These are phyloP conservation scores for Natator depressus DNA, from an alignment of 2,113 vertebrate species.

Conservation along the genomic window DNA sequence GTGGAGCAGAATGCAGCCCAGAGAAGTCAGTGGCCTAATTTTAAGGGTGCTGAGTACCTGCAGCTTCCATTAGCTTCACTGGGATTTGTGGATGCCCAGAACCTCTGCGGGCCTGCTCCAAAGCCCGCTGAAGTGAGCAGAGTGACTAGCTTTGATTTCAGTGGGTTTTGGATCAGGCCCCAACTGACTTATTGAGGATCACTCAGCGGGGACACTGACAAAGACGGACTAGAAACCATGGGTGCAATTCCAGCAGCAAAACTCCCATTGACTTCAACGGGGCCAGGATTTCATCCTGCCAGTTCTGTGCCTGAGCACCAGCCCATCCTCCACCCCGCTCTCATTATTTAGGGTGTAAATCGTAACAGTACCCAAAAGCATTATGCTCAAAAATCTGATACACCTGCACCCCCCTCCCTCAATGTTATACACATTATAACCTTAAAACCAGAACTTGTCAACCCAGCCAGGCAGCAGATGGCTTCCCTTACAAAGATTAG, in stretches of 20 bases:
- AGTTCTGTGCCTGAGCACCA: too few relatives aligned
- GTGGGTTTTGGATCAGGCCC: not conserved
- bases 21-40: not conserved
- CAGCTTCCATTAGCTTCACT: not conserved
- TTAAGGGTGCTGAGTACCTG: not conserved
- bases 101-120: not conserved
- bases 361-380: not conserved
- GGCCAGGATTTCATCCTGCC: too few relatives aligned
- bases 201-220: too few relatives aligned
- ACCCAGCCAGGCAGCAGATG: not conserved
- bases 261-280: too few relatives aligned
- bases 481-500: not conserved
- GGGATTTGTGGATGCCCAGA: not conserved
- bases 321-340: too few relatives aligned
- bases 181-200: too few relatives aligned
- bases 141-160: fast-evolving
- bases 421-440: not conserved
- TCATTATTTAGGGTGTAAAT: too few relatives aligned
- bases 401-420: too few relatives aligned
- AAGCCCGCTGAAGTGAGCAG: not conserved
- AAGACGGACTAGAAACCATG: too few relatives aligned
- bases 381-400: too few relatives aligned
- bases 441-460: not conserved
- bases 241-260: too few relatives aligned
- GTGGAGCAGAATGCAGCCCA: not conserved